These are phyloP conservation scores for Aegypius monachus DNA, from an alignment of 2,113 vertebrate genomes.

Conservation along the genomic window DNA sequence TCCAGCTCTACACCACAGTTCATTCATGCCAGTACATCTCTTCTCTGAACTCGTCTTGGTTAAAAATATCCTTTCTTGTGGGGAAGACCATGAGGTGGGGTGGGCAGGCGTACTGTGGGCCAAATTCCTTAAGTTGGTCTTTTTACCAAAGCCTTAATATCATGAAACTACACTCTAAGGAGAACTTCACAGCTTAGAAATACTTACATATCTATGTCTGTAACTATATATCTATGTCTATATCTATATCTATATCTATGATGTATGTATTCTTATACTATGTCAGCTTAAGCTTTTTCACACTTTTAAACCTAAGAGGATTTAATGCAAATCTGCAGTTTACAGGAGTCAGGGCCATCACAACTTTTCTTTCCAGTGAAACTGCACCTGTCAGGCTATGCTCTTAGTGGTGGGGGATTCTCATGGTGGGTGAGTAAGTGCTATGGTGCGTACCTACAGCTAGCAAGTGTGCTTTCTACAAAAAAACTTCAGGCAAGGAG, in stretches of 20 bases:
- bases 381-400: neutral
- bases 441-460: neutral
- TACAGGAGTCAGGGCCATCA: neutral
- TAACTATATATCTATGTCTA: neutral
- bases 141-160: neutral
- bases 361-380: neutral
- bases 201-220: neutral
- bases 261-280: neutral
- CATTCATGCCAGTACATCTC: neutral
- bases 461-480: rapidly evolving
- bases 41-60: neutral
- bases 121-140: neutral
- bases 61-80: neutral
- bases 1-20: neutral
- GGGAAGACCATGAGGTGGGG: neutral
- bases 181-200: neutral
- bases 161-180: neutral
- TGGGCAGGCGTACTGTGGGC: neutral
- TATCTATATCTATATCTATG: neutral
- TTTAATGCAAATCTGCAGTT: neutral
- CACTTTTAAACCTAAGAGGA: neutral
- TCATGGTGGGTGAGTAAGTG: neutral
- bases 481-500: neutral
- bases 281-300: neutral
- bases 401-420: neutral